Percentiles rank a stretch among this genome's conserved stretches.
Evolutionary conservation across 2,113 vertebrate genomes (phyloP).

Genomic region (Nyctibius bracteatus): DNA sequence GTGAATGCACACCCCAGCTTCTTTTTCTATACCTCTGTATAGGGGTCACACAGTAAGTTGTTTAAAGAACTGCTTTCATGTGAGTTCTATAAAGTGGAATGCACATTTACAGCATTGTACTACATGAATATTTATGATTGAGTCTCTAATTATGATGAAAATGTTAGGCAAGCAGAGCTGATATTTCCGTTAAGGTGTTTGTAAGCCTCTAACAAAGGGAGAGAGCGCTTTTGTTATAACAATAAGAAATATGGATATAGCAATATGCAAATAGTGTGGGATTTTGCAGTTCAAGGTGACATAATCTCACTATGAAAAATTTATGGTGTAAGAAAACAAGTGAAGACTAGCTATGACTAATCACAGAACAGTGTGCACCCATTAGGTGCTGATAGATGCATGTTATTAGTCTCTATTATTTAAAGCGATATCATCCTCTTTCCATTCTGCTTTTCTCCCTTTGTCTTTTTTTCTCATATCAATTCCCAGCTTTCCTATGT

Average conservation of each 20-base stretch:
- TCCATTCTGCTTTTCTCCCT: background rate
- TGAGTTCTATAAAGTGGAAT: background rate
- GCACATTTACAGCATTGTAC: background rate
- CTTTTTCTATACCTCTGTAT: background rate
- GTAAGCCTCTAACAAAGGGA: background rate
- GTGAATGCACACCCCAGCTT: background rate
- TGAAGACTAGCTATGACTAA: background rate
- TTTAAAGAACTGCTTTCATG: background rate
- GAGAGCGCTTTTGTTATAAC: background rate
- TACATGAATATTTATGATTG: slow-evolving; percentile 2
- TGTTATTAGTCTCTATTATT: background rate
- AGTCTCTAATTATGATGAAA: background rate
- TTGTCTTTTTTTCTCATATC: background rate
- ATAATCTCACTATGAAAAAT: background rate
- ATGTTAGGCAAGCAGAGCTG: background rate
- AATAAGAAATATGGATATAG: background rate
- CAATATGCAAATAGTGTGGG: background rate
- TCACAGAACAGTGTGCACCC: background rate
- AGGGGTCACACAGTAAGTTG: background rate
- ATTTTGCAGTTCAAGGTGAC: background rate
- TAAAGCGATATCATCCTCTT: background rate
- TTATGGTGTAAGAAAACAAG: background rate
- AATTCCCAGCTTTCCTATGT: background rate
- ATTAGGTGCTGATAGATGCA: background rate
- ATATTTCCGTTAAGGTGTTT: background rate